phyloP scores from a whole-genome alignment of 2,888 invertebrate genomes.

The Galeopsomyia nigrocyanea region DNA sequence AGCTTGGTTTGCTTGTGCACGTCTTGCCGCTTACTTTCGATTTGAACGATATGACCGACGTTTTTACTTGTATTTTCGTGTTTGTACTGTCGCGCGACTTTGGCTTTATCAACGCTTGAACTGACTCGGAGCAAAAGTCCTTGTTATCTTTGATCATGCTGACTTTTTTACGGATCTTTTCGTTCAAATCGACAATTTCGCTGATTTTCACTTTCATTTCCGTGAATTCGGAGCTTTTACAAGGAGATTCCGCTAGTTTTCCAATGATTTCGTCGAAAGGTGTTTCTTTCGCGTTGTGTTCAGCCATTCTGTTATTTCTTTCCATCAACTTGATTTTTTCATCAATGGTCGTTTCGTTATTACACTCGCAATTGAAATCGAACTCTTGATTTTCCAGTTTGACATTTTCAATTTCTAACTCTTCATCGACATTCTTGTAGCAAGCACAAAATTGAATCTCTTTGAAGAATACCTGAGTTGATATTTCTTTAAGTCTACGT shows the following conservation, averaged over 20 bases:
- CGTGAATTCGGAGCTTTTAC: not conserved
- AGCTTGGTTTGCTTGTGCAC: not conserved
- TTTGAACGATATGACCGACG: conserved; percentile 15
- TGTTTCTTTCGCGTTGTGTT: not conserved
- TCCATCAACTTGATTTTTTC: not conserved
- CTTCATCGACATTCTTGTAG: not conserved
- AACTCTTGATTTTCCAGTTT: not conserved
- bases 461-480: conserved; percentile 11
- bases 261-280: not conserved
- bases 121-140: not conserved
- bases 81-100: not conserved
- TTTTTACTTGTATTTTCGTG: conserved; percentile 11
- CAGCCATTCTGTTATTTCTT: not conserved
- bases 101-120: not conserved
- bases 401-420: conserved; percentile 13
- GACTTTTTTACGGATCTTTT: conserved; percentile 25
- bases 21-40: not conserved
- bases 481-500: not conserved
- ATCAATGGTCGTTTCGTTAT: not conserved
- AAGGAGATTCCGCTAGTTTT: not conserved
- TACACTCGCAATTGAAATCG: not conserved
- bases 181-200: conserved; percentile 29
- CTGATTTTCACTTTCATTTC: conserved; percentile 10
- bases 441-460: conserved; percentile 9
- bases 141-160: not conserved